Evolutionary conservation across 1,140 invertebrate species (phyloP).

Genomic region (Vanessa tameamea): DNA sequence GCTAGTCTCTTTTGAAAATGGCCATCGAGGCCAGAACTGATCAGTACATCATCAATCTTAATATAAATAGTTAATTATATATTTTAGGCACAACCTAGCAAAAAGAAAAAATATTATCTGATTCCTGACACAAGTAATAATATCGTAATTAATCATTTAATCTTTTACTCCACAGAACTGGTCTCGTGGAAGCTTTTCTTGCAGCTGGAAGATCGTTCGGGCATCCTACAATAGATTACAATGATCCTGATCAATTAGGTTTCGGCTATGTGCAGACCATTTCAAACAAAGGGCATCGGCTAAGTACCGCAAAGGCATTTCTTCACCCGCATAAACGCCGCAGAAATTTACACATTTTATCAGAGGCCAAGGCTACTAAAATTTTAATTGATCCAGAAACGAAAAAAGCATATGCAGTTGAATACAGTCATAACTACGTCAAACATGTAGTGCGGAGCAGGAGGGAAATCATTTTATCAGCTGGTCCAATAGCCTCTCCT

Average conservation of each 20-base stretch:
- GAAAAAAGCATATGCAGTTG: conserved; percentile 84
- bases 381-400: conserved; percentile 83
- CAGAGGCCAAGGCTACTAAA: conserved; percentile 82
- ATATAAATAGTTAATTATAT: too few relatives aligned
- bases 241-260: conserved; percentile 83
- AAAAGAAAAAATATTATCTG: background rate
- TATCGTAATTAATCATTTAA: background rate
- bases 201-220: conserved; percentile 83
- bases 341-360: conserved; percentile 85
- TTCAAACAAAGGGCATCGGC: conserved; percentile 79
- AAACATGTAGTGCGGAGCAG: conserved; percentile 79
- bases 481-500: conserved; percentile 89
- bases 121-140: background rate
- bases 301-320: conserved; percentile 82
- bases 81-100: background rate
- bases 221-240: conserved; percentile 83
- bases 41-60: too few relatives aligned
- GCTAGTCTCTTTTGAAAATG: too few relatives aligned
- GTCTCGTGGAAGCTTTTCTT: conserved; percentile 83
- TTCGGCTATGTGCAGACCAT: conserved; percentile 86
- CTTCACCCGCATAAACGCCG: conserved; percentile 82
- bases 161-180: conserved; percentile 65
- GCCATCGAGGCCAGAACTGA: too few relatives aligned
- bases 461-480: conserved; percentile 86
- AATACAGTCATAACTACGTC: conserved; percentile 81